Evolutionary conservation across 2,888 invertebrate genomes (phyloP).

Genomic region (Uropetala carovei): DNA sequence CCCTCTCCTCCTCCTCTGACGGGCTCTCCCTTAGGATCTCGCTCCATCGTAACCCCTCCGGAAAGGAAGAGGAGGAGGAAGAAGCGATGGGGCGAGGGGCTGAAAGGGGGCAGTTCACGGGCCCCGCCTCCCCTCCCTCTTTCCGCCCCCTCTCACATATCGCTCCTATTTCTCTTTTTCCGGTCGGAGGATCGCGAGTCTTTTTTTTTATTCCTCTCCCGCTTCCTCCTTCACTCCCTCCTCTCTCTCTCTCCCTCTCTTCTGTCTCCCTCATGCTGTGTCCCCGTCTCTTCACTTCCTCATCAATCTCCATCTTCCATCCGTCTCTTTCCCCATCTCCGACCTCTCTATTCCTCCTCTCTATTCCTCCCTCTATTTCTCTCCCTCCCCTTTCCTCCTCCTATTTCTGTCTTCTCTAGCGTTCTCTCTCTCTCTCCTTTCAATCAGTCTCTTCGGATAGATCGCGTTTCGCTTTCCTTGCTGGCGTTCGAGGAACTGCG

Average conservation of each 20-base stretch:
- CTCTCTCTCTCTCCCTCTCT: not conserved
- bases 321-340: not conserved
- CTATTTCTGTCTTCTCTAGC: no score
- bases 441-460: not conserved
- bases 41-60: not conserved
- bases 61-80: not conserved
- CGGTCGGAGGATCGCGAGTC: not conserved
- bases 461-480: not conserved
- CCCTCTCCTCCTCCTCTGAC: no score
- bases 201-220: not conserved
- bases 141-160: not conserved
- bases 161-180: constrained; percentile 20
- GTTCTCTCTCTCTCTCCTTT: not conserved
- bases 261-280: not conserved
- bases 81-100: no score
- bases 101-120: no score
- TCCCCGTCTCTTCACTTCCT: not conserved
- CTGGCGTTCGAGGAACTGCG: constrained; percentile 1
- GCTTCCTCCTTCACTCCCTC: not conserved
- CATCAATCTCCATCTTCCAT: not conserved
- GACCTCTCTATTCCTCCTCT: not conserved
- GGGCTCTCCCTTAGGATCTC: not conserved
- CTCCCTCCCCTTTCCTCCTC: no score
- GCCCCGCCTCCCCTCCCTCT: not conserved
- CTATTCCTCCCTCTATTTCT: no score